Evolutionary conservation across 2,797 vertebrate species (phyloP), one percentile per base, ranked within the genome.

Genomic region (Malacoctenus gilli): DNA sequence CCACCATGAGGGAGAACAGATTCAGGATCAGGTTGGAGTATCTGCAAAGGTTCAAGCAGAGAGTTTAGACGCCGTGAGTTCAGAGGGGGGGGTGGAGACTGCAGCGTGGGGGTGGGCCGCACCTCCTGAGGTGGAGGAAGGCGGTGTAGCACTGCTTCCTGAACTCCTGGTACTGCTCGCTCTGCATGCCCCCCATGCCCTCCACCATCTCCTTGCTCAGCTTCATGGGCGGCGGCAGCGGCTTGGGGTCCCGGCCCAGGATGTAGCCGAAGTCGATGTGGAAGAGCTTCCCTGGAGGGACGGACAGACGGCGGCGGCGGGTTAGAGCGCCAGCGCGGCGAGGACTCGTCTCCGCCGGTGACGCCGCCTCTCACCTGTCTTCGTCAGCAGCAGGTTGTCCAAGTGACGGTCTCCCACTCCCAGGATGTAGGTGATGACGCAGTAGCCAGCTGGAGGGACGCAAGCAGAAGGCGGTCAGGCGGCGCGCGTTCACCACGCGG

Each of bases 141-240:
- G 97, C 97, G 0, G 97, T 98, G 86, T 99, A 99, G 76, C 97
- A 99, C 82, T 99, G 96, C 66, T 99, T 98, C 28, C 96, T 95
- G 78, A 99, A 98, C 77, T 98, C 96, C 68, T 99, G 97, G 90
- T 99, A 99, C 83, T 98, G 96, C 66, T 99, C 97, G 0, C 97
- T 99, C 89, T 98, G 96, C 0, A 94, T 98, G 54, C 97, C 97
- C 0, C 97, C 97, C 97, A 99, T 99, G 7, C 96, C 97, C 89
- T 98, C 97, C 55, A 98, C 96, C 97, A 98, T 99, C 84, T 99
- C 97, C 64, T 98, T 98, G 75, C 97, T 99, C 84, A 99, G 92
- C 87, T 99, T 99, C 97, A 99, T 99, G 0, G 97, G 97, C 0
- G 97, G 97, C 9, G 96, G 97, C 8, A 99, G 92, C 11, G 97